Evolutionary conservation across 2,888 invertebrate genomes (phyloP), one percentile per base, ranked within the genome.

Genomic region (Colletes collaris): DNA sequence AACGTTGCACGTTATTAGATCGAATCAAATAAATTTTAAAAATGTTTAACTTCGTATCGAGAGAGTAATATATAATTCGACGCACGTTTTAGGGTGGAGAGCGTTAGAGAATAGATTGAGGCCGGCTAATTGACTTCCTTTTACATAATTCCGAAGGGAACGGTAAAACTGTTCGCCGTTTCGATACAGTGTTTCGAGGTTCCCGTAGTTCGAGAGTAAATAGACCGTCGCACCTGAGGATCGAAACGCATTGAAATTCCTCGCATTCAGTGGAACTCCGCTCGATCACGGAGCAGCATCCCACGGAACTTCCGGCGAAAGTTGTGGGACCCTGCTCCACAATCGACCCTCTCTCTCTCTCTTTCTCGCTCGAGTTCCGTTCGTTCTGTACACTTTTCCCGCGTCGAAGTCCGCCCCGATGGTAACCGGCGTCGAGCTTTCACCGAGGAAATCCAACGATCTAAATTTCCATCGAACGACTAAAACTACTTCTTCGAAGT

Each of bases 221-320:
- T 76, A 76, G 59, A 65, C 46, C 73, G 74, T 55, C 53, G 65
- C 46, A 35, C 27, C 40, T 7, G 4, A 16, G 50, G 44, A 71
- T 59, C 52, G 59, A n/a, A 13, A 19, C 46, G 62, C 79, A 76
- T 79, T 76, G 79, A 71, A 66, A 79, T 79, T 76, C 79, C 66
- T 70, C 60, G 64, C 66, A 49, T 66, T 79, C 65, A 27, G 59
- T 49, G 49, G 59, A 40, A 46, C 58, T 53, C 44, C 62, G 52
- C 56, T 67, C 65, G 63, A 76, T 71, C 79, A 67, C 53, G 53
- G 19, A 40, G 49, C 67, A 52, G 44, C 10, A 19, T 46, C 52
- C 37, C 55, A 7, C 27, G 13, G 46, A 53, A 73, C 68, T 73
- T 60, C 62, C 66, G 56, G 56, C 6, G 60, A 65, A 68, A 72